A percentile compares a stretch with the other conserved stretches of the same genome.
phyloP scores from a whole-genome alignment of 2,888 invertebrate genomes.

The Alviniconcha strummeri region DNA sequence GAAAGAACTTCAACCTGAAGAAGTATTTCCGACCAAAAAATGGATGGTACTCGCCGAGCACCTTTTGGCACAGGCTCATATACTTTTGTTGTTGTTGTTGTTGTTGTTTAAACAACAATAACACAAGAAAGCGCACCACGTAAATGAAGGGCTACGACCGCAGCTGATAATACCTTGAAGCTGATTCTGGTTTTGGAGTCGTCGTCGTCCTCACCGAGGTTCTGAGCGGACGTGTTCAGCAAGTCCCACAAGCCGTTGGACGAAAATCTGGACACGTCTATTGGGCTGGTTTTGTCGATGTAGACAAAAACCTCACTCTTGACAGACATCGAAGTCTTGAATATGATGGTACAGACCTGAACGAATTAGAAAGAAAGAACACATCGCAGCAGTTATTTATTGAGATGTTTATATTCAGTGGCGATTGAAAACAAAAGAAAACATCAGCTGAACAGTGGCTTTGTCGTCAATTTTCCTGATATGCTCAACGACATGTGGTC shows the following conservation, averaged over 20 bases:
- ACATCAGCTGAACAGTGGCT: no score
- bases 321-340: constrained; percentile 18
- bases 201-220: constrained; percentile 1
- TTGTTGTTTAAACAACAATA: no score
- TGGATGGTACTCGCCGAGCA: no score
- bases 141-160: no score
- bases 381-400: background rate
- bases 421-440: no score
- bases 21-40: no score
- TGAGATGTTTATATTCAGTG: no score
- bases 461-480: no score
- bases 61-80: no score
- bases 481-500: no score
- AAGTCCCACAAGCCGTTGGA: constrained; percentile 40
- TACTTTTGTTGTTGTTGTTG: no score
- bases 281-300: constrained; percentile 1
- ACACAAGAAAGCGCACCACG: background rate
- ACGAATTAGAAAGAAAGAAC: background rate
- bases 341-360: constrained; percentile 30
- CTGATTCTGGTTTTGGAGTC: constrained; percentile 24
- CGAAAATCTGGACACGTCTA: constrained; percentile 22
- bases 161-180: constrained; percentile 12
- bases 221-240: constrained; percentile 20
- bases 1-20: no score
- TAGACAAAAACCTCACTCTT: constrained; percentile 13